A percentile compares a stretch with the other conserved stretches of the same genome.
phyloP scores from a whole-genome alignment of 2,113 vertebrate species.

The Chaetodon trifascialis region DNA sequence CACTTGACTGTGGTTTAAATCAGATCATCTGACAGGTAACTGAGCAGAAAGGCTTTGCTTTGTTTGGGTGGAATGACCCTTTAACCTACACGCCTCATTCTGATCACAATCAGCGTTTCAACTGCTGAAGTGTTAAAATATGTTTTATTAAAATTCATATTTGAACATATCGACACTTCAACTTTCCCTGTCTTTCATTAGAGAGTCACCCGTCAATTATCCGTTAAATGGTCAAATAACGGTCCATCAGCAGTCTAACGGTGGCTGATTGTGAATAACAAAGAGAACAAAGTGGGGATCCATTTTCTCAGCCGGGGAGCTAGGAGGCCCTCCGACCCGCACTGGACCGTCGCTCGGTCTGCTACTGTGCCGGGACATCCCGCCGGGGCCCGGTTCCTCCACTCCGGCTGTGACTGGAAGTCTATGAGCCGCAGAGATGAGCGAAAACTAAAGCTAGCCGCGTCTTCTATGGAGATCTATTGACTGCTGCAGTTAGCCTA shows the following conservation, averaged over 20 bases:
- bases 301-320: slow-evolving; percentile 51
- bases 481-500: slow-evolving; percentile 65
- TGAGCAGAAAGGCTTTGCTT: neutral
- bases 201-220: neutral
- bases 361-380: accelerated
- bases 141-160: neutral
- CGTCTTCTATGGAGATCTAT: neutral
- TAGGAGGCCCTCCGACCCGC: neutral
- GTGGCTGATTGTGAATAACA: slow-evolving; percentile 47
- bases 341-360: accelerated
- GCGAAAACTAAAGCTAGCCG: neutral
- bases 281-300: slow-evolving; percentile 62
- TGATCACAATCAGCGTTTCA: neutral
- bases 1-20: neutral
- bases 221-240: neutral
- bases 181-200: too few species aligned
- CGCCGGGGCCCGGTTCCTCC: neutral
- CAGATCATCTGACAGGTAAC: neutral
- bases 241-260: neutral
- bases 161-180: neutral
- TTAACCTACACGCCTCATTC: neutral
- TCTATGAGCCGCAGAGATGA: neutral
- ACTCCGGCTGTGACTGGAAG: accelerated
- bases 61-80: slow-evolving; percentile 12
- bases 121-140: neutral